Conservation (phyloP, 2,888 invertebrate genomes). For the Seira musarum region DNA sequence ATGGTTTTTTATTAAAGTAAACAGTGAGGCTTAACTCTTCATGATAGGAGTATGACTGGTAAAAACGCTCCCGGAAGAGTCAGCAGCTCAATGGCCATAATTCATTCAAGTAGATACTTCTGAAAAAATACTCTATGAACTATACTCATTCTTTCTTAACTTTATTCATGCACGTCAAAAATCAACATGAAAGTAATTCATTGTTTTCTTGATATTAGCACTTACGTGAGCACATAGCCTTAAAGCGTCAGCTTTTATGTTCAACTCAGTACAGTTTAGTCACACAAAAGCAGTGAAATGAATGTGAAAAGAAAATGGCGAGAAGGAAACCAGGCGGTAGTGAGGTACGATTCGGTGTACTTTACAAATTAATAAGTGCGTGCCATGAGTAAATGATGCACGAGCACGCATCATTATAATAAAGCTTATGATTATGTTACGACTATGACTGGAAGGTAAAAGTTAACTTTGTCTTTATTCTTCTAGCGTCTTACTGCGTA, state of each 20-base stretch:
- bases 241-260: too few species aligned
- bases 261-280: neutral
- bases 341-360: too few species aligned
- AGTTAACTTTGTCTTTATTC: neutral
- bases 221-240: slow-evolving; percentile 16
- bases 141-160: neutral
- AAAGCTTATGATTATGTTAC: too few species aligned
- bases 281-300: neutral
- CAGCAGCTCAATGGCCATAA: slow-evolving; percentile 21
- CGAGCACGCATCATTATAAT: slow-evolving; percentile 25
- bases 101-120: slow-evolving; percentile 25
- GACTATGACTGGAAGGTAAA: too few species aligned
- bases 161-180: slow-evolving; percentile 6
- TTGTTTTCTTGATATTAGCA: slow-evolving; percentile 33
- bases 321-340: too few species aligned
- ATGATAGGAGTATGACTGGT: neutral
- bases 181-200: slow-evolving; percentile 22
- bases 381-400: slow-evolving; percentile 24
- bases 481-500: neutral
- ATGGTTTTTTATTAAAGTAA: too few species aligned
- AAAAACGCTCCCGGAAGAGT: slow-evolving; percentile 8
- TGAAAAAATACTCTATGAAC: neutral
- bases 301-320: slow-evolving; percentile 12
- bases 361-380: slow-evolving; percentile 27
- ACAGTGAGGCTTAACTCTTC: neutral